Evolutionary conservation across 2,113 vertebrate genomes (phyloP), one percentile per base, ranked within the genome.

Genomic region (Rhinolophus ferrumequinum): DNA sequence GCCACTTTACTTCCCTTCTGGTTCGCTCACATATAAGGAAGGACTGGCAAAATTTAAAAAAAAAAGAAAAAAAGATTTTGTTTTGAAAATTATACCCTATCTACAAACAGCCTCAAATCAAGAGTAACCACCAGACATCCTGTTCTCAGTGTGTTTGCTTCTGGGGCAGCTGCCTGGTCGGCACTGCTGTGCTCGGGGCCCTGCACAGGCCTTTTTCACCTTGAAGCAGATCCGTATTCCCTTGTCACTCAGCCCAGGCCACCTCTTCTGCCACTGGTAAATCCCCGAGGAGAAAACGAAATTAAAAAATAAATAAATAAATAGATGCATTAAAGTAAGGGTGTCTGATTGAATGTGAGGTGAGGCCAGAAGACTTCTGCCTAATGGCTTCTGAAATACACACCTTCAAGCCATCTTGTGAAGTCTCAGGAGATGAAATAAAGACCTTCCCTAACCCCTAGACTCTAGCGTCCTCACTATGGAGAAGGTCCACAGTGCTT

Each of bases 41-140:
- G 73, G 90, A 70, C 52, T 52, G 44, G 44, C 66, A 82, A 73
- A 70, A 89, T 60, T 69, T 44, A 44, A 44, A n/a, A 69, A 75
- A 28, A 81, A 41, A 52, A 52, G 52, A 52, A 52, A 52, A 52
- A 13, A 60, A 28, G 16, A 11, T 50, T 83, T 70, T 80, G n/a
- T 81, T 89, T 89, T 93, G 69, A 89, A 93, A 84, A 79, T 92
- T 56, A 62, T 41, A 15, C 58, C 35, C 30, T 35, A 1, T 62
- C 15, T 69, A 8, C 60, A 85, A 35, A 89, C 52, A 66, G 30
- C 84, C 52, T 47, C 44, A 56, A 16, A 24, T 44, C 54, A 5
- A 72, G 67, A 73, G 26, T 69, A 60, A 38, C 79, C 35, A 30
- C 67, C 60, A 79, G 93, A 70, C 38, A 24, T 35, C 84, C 69